Evolutionary conservation across 35 echinoderm and acorn worm genomes (phyloP), one percentile per base, ranked within the genome.

Genomic region (Ophioderma brevispina): DNA sequence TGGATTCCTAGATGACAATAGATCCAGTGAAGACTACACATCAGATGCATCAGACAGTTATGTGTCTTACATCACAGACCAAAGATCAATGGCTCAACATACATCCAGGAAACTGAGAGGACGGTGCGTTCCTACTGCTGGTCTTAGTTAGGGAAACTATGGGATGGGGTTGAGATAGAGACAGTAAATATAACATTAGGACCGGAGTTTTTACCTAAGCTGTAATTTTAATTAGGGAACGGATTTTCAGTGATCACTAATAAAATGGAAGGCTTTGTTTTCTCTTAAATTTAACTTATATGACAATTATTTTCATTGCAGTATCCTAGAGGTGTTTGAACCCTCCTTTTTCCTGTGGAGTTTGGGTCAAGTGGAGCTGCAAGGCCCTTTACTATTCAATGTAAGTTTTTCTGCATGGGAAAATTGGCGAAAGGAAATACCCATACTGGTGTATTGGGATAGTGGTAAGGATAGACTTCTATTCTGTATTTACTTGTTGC

Each of bases 381-480:
- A 55, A 0, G 88, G 88, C 3, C 79, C 88, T 34, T 35, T 90
- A 31, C 17, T n/a, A 5, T 39, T 90, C 55, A 90, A 33, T 13
- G 43, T 90, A 21, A 76, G 28, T 38, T 81, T 90, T 23, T 82
- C 55, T 28, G 31, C 79, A 30, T 39, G 42, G 38, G 30, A 32
- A 11, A 77, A 78, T 39, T 87, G 86, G 86, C 33, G 21, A 39
- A 35, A 87, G 15, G 35, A 64, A 76, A 40, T 36, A 13, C 64
- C 86, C 13, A 37, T 17, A 38, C 86, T 87, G 1, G n/a, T 87
- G 36, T 87, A 87, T 41, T 87, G 86, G 86, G 39, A 87, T 42
- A 77, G 37, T 77, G 86, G 86, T 87, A 76, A 86, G 31, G 15
- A 28, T 21, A 19, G 49, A 30, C 6, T 70, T 36, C 13, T 21